Conservation (phyloP, 2,113 vertebrate genomes). For the Solea senegalensis region DNA sequence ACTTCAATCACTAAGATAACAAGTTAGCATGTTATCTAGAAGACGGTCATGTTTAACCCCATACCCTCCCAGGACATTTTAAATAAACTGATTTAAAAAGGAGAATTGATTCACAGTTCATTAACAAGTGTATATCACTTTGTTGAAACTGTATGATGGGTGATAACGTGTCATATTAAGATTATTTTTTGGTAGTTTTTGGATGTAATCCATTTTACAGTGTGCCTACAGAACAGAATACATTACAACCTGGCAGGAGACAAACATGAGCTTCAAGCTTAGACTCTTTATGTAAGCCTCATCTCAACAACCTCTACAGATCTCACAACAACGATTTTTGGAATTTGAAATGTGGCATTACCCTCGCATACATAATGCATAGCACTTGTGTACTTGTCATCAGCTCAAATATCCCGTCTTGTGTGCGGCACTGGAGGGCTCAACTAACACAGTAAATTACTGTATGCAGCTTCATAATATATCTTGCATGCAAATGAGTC, state of each 20-base stretch:
- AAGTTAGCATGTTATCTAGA: too few relatives aligned
- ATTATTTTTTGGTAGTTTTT: slow-evolving; percentile 36
- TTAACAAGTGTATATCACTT: neutral
- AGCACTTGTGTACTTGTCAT: slow-evolving; percentile 26
- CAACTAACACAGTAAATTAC: slow-evolving; percentile 49
- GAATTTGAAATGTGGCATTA: slow-evolving; percentile 45
- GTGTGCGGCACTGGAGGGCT: slow-evolving; percentile 29
- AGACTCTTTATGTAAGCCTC: slow-evolving; percentile 37
- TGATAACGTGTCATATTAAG: slow-evolving; percentile 29
- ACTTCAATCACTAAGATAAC: too few relatives aligned
- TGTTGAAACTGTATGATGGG: slow-evolving; percentile 11
- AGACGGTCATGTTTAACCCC: too few relatives aligned
- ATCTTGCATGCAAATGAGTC: slow-evolving; percentile 66
- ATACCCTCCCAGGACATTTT: too few relatives aligned
- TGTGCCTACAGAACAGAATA: slow-evolving; percentile 4
- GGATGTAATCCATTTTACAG: slow-evolving; percentile 45
- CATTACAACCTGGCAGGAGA: slow-evolving; percentile 40
- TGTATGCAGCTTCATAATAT: slow-evolving; percentile 56
- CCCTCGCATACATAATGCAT: slow-evolving; percentile 34
- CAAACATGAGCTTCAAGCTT: slow-evolving; percentile 40
- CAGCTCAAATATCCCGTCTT: slow-evolving; percentile 44
- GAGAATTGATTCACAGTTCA: too few relatives aligned
- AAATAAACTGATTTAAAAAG: too few relatives aligned
- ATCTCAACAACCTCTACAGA: slow-evolving; percentile 37
- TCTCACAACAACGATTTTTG: slow-evolving; percentile 43